Evolutionary conservation across 2,888 invertebrate species (phyloP).

Genomic region (Aspidiotus destructor): DNA sequence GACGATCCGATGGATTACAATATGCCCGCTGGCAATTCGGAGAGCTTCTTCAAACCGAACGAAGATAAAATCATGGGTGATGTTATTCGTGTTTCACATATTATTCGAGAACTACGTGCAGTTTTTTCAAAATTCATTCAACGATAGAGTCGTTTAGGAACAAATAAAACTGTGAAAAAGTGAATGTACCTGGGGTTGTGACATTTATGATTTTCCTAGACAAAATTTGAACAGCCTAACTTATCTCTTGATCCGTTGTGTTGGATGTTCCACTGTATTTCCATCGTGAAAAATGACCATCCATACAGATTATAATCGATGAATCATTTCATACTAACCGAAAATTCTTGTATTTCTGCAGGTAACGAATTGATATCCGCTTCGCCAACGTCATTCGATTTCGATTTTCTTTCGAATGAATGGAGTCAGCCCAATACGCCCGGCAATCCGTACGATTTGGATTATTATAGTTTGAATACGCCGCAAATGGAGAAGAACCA

Average conservation of each 20-base stretch:
- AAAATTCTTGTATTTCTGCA: neutral
- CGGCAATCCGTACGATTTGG: constrained; percentile 13
- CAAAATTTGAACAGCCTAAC: too few species aligned
- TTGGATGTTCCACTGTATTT: too few species aligned
- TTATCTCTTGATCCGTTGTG: too few species aligned
- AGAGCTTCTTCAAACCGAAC: neutral
- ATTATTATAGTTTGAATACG: constrained; percentile 33
- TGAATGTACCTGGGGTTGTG: too few species aligned
- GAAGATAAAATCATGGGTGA: constrained; percentile 15
- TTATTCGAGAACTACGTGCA: neutral
- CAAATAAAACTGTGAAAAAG: too few species aligned
- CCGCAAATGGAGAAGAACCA: constrained; percentile 21
- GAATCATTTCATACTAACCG: too few species aligned
- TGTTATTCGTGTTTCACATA: neutral
- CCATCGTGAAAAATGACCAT: too few species aligned
- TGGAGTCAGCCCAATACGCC: constrained; percentile 33
- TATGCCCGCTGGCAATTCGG: constrained; percentile 39
- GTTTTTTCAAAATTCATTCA: too few species aligned
- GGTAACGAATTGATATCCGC: constrained; percentile 20
- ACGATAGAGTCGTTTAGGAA: too few species aligned
- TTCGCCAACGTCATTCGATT: constrained; percentile 16
- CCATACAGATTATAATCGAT: too few species aligned
- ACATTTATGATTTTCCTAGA: too few species aligned
- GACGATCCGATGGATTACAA: constrained; percentile 45
- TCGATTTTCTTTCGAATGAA: constrained; percentile 23